Evolutionary conservation across 2,113 vertebrate species (phyloP).

Genomic region (Blennius ocellaris): DNA sequence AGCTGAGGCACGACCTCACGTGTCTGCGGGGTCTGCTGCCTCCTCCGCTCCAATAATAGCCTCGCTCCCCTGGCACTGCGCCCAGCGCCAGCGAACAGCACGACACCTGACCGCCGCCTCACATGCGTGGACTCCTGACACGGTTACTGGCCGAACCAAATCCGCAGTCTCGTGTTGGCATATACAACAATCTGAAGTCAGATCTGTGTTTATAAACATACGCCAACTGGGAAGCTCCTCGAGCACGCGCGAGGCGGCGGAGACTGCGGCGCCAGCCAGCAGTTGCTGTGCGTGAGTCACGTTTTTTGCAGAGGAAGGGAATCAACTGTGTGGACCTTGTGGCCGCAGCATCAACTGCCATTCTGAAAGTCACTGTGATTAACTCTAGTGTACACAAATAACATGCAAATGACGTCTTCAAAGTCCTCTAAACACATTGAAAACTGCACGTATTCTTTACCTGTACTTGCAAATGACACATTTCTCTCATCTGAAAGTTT

Average conservation of each 20-base stretch:
- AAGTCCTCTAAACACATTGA: background rate
- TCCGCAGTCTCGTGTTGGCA: conserved; percentile 78
- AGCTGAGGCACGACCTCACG: conserved; percentile 80
- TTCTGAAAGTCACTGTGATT: background rate
- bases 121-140: conserved; percentile 84
- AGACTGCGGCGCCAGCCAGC: conserved; percentile 21
- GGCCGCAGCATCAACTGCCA: conserved; percentile 14
- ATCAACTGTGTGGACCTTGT: conserved; percentile 6
- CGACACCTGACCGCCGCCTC: conserved; percentile 85
- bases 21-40: conserved; percentile 77
- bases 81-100: conserved; percentile 73
- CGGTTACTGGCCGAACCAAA: conserved; percentile 72
- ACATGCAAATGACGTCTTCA: background rate
- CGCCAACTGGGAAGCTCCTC: conserved; percentile 27
- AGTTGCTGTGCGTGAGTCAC: conserved; percentile 59
- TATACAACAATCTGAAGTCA: conserved; percentile 50
- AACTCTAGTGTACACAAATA: background rate
- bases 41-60: conserved; percentile 84
- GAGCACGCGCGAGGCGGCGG: conserved; percentile 24
- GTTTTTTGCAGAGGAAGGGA: conserved; percentile 60
- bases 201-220: conserved; percentile 65
- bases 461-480: conserved; percentile 4
- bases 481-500: too few species aligned
- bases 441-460: too few species aligned
- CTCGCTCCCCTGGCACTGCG: conserved; percentile 75